Conservation (phyloP, 2,797 vertebrate genomes). For the Molothrus ater region DNA sequence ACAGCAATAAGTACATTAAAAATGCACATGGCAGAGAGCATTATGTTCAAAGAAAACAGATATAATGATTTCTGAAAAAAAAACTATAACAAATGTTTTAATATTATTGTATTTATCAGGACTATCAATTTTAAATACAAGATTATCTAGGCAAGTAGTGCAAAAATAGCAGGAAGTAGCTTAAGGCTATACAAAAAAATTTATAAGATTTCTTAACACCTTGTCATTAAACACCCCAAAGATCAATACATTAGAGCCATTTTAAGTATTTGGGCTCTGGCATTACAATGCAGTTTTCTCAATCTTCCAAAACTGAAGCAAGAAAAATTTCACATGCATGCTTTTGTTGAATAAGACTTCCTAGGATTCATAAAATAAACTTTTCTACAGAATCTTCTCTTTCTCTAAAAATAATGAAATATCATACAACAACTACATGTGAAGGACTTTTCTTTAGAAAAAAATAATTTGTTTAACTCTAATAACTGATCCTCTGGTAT, state of each 20-base stretch:
- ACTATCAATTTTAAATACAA: neutral
- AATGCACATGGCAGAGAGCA: neutral
- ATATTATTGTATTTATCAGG: neutral
- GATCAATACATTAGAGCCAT: neutral
- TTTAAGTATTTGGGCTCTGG: neutral
- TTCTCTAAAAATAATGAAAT: neutral
- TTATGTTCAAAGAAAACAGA: neutral
- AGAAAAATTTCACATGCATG: neutral
- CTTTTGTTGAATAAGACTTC: neutral
- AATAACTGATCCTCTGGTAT: neutral
- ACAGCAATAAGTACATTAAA: neutral
- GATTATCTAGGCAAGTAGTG: neutral
- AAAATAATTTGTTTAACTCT: neutral
- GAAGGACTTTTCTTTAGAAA: neutral
- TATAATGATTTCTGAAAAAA: neutral
- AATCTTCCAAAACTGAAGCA: neutral
- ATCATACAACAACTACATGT: neutral
- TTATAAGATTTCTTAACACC: neutral
- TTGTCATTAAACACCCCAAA: neutral
- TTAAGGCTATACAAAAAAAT: neutral
- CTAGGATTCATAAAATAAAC: neutral
- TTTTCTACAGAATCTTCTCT: neutral
- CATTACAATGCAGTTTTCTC: neutral
- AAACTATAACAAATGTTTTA: neutral
- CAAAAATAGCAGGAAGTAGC: neutral